Base-by-base conservation (phyloP, 2,113 vertebrate genomes). In the Ctenodactylus gundi region DNA sequence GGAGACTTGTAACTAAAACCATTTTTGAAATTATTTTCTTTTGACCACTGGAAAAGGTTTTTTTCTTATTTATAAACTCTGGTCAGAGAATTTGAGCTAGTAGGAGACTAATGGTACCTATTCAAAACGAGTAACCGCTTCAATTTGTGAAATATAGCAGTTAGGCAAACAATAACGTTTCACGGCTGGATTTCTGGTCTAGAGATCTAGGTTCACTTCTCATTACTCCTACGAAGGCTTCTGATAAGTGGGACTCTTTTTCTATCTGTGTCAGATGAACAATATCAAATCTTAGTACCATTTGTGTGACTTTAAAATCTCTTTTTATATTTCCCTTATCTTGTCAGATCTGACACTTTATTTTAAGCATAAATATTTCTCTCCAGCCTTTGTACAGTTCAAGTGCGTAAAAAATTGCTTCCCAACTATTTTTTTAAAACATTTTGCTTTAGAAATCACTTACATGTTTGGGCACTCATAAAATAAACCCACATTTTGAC, bases 401-500 rank as follows among this genome's bases (percentile, higher is more conserved):
- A 95, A 53, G 23, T 83, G 62, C 89, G 36, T 67, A 90, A 88
- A 29, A 84, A 85, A 49, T 39, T 64, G 46, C 68, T 83, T 96
- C 25, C 62, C 57, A 65, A 65, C n/a, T 68, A 95, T 39, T 67
- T 95, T 95, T 90, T 0, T 27, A 53, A 12, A 95, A 76, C 41
- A 80, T 91, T 96, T 92, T n/a, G n/a, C 94, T 94, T 92, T 94
- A 90, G 17, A 75, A 97, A 97, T 95, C 72, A 17, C 60, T 96
- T 85, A 36, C 60, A 46, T 21, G 17, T 81, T 86, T 53, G 44
- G 94, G 89, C 72, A 86, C 62, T 64, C 11, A 84, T 94, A n/a
- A 87, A 94, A 96, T 58, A 97, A 97, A 14, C 75, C 60, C 62
- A 31, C 20, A 58, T 78, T 95, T 95, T 95, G 36, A 87, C 90